Evolutionary conservation across 2,113 vertebrate species (phyloP).

Genomic region (Boleophthalmus pectinirostris): DNA sequence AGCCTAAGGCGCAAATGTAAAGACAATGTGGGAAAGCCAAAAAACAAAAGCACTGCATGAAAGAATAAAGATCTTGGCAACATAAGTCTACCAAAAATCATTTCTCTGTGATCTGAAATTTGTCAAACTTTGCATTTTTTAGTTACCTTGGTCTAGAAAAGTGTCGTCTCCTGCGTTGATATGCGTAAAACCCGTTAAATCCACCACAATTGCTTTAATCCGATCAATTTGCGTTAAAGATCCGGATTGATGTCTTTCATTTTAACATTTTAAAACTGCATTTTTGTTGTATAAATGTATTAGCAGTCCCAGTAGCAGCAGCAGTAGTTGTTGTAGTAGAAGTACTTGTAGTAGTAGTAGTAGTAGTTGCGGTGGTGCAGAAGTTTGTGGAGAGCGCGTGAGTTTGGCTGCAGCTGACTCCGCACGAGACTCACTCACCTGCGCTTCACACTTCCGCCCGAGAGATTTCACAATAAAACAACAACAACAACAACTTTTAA

Average conservation of each 20-base stretch:
- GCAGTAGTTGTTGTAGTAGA: neutral
- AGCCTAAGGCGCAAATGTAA: too few species aligned
- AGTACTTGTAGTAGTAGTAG: neutral
- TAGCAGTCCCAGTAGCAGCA: neutral
- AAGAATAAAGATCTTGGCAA: too few species aligned
- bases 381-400: constrained; percentile 3
- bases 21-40: neutral
- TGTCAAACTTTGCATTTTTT: neutral
- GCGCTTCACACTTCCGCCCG: neutral
- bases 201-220: neutral
- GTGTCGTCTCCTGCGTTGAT: neutral
- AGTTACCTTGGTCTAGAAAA: neutral
- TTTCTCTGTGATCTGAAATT: too few species aligned
- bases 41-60: neutral
- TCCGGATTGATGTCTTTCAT: neutral
- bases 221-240: neutral
- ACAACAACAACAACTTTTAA: neutral
- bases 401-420: neutral
- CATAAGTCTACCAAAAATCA: too few species aligned
- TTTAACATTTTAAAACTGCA: neutral
- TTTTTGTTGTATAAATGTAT: neutral
- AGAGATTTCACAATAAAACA: neutral
- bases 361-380: neutral
- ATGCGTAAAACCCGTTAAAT: neutral
- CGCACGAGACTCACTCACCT: constrained; percentile 3